Base-by-base conservation (phyloP, 2,113 vertebrate genomes). In the Cyanoliseus patagonus region DNA sequence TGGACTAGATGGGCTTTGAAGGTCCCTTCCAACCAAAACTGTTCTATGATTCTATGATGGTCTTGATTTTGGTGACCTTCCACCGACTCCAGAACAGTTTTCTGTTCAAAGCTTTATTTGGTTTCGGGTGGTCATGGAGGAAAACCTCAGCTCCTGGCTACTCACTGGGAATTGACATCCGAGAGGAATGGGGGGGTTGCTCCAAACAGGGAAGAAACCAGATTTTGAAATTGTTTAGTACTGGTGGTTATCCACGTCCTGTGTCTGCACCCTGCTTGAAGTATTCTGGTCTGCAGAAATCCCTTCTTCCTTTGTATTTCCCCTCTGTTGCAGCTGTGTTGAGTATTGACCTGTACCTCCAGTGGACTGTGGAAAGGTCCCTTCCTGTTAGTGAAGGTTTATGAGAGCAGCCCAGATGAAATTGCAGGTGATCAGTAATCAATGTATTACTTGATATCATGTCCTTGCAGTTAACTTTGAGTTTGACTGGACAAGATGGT, bases 241-340 rank as follows among this genome's bases (percentile, higher is more conserved):
- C 31, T 69, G 37, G 33, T 42, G 13, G 1, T 85, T 93, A 57
- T 46, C 88, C 63, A 49, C 2, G 5, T 67, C 46, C 64, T 66
- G 31, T 77, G 66, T 7, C 63, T 73, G 55, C 20, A 52, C 41
- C 51, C 16, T 82, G 74, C 7, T 10, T 59, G 22, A 73, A 63
- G 31, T 5, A 4, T 46, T 61, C 44, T 62, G 30, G 35, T 4
- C 52, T 28, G 55, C 66, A 83, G 78, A 72, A 90, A 47, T 44
- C 7, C 5, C 18, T 13, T 0, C 9, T 8, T 8, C 3, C 11
- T 39, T 39, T 11, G 55, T 23, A 35, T 27, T 5, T 18, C 30
- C 13, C 6, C 2, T 9, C 7, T 22, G 11, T 28, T 44, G 6
- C 70, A 18, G 11, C 55, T 79, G 6, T 57, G 3, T 37, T 41